A percentile compares a stretch with the other conserved stretches of the same genome.
phyloP scores from a whole-genome alignment of 1,140 invertebrate species.

The Camponotus vicinus region DNA sequence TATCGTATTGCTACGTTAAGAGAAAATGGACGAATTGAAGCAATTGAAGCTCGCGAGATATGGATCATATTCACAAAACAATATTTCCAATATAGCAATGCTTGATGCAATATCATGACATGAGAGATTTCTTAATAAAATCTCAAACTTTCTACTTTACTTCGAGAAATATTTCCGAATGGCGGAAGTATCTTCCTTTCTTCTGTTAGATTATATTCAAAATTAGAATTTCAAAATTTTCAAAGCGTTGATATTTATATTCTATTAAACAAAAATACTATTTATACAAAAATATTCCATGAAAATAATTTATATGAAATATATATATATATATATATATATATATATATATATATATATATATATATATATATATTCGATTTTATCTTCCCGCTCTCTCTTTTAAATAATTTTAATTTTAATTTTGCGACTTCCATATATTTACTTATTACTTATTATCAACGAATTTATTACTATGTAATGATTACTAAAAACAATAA shows the following conservation, averaged over 20 bases:
- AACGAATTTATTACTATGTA: background rate
- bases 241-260: background rate
- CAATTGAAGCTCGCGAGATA: slow-evolving; percentile 13
- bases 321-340: too few relatives aligned
- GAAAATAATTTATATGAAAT: background rate
- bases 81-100: background rate
- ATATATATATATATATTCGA: too few relatives aligned
- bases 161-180: background rate
- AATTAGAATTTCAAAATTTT: background rate
- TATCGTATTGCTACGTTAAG: background rate
- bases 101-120: background rate
- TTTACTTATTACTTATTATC: too few relatives aligned
- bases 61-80: background rate
- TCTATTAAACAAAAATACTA: background rate
- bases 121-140: background rate
- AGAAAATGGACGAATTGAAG: slow-evolving; percentile 10
- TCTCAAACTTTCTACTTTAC: background rate
- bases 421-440: background rate
- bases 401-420: background rate
- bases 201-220: background rate
- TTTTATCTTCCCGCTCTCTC: background rate
- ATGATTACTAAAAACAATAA: background rate
- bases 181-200: background rate
- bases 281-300: too few relatives aligned
- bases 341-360: too few relatives aligned